These are phyloP conservation scores for Megaceryle maxima DNA, from an alignment of 2,113 vertebrate species.

Conservation along the genomic window DNA sequence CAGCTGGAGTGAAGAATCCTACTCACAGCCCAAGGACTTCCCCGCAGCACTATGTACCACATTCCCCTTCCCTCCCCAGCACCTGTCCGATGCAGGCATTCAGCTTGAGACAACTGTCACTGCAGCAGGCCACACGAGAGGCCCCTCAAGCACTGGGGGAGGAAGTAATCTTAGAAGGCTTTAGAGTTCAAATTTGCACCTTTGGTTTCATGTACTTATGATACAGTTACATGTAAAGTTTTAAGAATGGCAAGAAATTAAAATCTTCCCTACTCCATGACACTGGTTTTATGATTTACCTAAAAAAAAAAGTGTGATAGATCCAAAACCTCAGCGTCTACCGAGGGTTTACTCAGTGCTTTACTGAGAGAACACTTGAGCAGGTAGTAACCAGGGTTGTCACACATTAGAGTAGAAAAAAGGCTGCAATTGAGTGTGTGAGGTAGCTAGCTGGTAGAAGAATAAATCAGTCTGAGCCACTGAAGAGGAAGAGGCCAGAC, in stretches of 20 bases:
- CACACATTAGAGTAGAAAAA: background rate
- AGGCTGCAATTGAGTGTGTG: background rate
- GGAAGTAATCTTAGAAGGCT: background rate
- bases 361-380: background rate
- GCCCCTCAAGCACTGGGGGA: background rate
- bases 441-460: background rate
- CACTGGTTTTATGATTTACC: background rate
- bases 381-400: background rate
- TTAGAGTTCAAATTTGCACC: background rate
- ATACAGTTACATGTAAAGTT: background rate
- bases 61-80: background rate
- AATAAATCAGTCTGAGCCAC: background rate
- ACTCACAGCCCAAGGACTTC: background rate
- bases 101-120: background rate
- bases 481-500: background rate
- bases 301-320: background rate
- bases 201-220: background rate
- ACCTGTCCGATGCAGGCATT: background rate
- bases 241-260: background rate
- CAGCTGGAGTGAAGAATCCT: constrained; percentile 11
- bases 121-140: background rate
- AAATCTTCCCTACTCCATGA: background rate
- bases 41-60: background rate
- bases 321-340: background rate
- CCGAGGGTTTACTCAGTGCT: background rate